Conservation (phyloP, 2,113 vertebrate species). For the Neogale vison region DNA sequence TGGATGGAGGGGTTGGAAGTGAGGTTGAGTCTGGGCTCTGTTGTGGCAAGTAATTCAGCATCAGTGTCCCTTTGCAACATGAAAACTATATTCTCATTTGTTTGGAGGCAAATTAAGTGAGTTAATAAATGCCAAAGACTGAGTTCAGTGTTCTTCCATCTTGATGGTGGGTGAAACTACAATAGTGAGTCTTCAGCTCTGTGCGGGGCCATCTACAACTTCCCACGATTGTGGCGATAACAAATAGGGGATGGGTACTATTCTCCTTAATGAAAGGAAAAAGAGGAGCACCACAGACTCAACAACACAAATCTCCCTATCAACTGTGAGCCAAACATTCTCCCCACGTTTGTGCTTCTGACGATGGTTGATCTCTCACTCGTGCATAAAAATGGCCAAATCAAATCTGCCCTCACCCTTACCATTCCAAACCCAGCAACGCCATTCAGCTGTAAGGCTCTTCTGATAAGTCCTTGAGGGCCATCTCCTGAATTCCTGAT, state of each 20-base stretch:
- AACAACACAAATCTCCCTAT: background rate
- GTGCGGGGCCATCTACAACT: too few relatives aligned
- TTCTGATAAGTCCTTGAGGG: background rate
- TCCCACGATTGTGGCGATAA: background rate
- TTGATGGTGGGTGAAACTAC: background rate
- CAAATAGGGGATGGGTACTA: background rate
- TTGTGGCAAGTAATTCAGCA: background rate
- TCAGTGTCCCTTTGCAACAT: background rate
- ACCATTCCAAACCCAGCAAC: background rate
- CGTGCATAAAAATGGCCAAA: background rate
- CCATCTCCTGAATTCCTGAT: background rate
- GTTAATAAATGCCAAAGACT: background rate
- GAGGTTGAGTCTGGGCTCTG: background rate
- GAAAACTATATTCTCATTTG: background rate
- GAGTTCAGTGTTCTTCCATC: background rate
- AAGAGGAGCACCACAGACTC: background rate
- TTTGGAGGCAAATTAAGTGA: background rate
- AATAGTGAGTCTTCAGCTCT: background rate
- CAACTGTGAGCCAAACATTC: background rate
- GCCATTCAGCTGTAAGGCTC: background rate
- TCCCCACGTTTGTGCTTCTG: background rate
- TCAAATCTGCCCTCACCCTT: background rate
- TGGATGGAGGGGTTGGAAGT: background rate
- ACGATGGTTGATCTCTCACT: background rate
- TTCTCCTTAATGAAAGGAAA: background rate